Evolutionary conservation across 2,797 vertebrate genomes (phyloP).

Genomic region (Hemibagrus guttatus): DNA sequence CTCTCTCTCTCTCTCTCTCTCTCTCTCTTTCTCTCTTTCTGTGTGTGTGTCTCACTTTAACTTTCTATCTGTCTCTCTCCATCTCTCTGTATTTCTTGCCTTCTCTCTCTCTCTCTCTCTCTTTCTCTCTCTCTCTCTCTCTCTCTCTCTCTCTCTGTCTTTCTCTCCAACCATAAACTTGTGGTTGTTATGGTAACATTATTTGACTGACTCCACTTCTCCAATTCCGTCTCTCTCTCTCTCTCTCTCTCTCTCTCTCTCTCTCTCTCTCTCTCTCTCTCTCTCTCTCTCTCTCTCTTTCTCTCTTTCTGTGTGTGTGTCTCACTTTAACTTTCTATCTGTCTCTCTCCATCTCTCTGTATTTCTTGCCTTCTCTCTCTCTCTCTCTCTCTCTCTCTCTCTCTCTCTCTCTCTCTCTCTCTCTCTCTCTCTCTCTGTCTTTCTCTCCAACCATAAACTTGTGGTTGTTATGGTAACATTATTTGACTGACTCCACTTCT

Average conservation of each 20-base stretch:
- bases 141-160: conserved; percentile 26
- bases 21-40: background rate
- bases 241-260: background rate
- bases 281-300: too few species aligned
- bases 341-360: background rate
- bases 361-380: too few species aligned
- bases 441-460: background rate
- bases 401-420: conserved; percentile 25
- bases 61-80: background rate
- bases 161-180: background rate
- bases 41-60: background rate
- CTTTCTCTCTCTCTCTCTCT: background rate
- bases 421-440: conserved; percentile 24
- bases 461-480: background rate
- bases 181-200: background rate
- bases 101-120: background rate
- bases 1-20: background rate
- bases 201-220: background rate
- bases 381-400: background rate
- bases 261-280: background rate
- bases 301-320: background rate
- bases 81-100: too few species aligned
- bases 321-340: background rate
- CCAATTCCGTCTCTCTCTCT: background rate
- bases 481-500: background rate